These are phyloP conservation scores for Brachionus rotundiformis DNA, from an alignment of 1,140 invertebrate species.

Conservation along the genomic window DNA sequence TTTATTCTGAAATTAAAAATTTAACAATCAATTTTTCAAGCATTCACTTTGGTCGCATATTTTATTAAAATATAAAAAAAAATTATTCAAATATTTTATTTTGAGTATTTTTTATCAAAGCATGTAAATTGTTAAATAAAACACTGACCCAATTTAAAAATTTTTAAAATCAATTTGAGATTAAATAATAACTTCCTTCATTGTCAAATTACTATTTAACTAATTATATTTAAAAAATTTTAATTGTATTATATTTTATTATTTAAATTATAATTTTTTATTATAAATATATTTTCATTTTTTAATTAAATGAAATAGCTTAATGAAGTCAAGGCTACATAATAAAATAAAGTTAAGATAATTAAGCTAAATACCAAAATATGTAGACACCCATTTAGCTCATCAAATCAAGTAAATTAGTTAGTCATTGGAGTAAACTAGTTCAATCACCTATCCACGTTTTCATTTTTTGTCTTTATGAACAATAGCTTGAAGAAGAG, in stretches of 20 bases:
- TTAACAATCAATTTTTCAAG: constrained; percentile 3
- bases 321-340: background rate
- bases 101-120: background rate
- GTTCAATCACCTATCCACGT: background rate
- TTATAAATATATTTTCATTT: background rate
- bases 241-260: no score
- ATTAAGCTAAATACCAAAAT: background rate
- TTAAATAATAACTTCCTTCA: background rate
- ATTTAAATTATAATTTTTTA: background rate
- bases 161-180: background rate
- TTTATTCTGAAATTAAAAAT: background rate
- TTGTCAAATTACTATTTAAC: no score
- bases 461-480: background rate
- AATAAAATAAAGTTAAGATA: constrained; percentile 17
- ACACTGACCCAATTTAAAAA: background rate
- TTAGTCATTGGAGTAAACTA: background rate
- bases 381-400: background rate
- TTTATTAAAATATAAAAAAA: constrained; percentile 31
- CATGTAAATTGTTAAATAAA: no score
- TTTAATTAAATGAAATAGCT: background rate
- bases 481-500: background rate
- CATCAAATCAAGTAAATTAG: background rate
- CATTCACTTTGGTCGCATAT: background rate
- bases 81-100: no score
- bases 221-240: no score